Conservation (phyloP, 2,797 vertebrate species). For the Meriones psammophilus region DNA sequence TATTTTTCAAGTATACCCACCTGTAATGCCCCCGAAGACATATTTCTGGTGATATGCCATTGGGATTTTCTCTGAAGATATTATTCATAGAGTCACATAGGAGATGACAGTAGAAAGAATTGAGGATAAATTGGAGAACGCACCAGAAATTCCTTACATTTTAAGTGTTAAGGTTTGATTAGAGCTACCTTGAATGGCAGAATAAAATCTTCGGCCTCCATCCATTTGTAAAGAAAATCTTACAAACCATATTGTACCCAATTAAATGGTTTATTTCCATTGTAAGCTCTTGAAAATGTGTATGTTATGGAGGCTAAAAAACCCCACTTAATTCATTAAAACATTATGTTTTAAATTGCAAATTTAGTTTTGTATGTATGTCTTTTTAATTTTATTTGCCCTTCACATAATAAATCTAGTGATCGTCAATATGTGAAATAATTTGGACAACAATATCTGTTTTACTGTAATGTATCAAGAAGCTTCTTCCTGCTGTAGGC, state of each 20-base stretch:
- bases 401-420: background rate
- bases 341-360: conserved; percentile 9
- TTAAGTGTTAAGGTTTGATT: conserved; percentile 16
- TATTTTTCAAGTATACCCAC: background rate
- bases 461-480: background rate
- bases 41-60: background rate
- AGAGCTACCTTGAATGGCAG: background rate
- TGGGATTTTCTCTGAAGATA: background rate
- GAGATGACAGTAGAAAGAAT: background rate
- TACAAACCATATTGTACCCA: background rate
- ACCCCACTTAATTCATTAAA: background rate
- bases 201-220: conserved; percentile 46
- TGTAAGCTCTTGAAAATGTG: background rate
- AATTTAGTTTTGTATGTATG: conserved; percentile 6
- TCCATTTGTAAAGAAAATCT: conserved; percentile 1
- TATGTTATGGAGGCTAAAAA: background rate
- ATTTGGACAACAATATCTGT: background rate
- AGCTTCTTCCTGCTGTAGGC: background rate
- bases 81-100: background rate
- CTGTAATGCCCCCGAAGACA: background rate
- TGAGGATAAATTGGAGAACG: background rate
- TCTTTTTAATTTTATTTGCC: background rate
- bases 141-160: background rate
- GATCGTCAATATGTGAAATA: conserved; percentile 53
- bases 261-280: background rate